A percentile compares a stretch with the other conserved stretches of the same genome.
Evolutionary conservation across 30 jellyfish, hydroid and myxozoan genomes (phyloP).

Genomic region (Cassiopea xamachana): DNA sequence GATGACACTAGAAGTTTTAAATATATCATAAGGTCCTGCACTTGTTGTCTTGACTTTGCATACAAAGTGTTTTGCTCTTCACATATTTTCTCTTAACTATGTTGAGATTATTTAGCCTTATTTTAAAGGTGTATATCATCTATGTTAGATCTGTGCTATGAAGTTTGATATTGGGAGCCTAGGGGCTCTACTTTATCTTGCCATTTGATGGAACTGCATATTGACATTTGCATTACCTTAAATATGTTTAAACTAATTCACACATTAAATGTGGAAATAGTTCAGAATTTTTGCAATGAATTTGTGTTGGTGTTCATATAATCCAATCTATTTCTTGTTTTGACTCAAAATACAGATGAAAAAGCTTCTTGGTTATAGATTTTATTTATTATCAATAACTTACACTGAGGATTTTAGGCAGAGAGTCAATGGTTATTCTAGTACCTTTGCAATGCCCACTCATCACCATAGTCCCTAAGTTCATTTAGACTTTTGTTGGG

Average conservation of each 20-base stretch:
- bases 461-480: too few relatives aligned
- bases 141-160: not conserved
- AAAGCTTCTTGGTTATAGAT: too few relatives aligned
- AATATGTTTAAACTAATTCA: not conserved
- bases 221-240: not conserved
- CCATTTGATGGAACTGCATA: not conserved
- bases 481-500: too few relatives aligned
- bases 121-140: not conserved
- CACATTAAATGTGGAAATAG: constrained; percentile 11
- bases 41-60: not conserved
- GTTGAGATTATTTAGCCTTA: not conserved
- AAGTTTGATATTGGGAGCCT: not conserved
- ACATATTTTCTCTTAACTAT: not conserved
- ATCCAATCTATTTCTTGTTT: not conserved
- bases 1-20: too few relatives aligned
- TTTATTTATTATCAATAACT: too few relatives aligned
- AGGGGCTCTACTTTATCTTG: not conserved
- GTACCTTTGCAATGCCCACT: too few relatives aligned
- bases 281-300: not conserved
- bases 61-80: not conserved
- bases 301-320: not conserved
- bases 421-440: too few relatives aligned
- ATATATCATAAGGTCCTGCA: too few relatives aligned
- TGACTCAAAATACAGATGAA: not conserved
- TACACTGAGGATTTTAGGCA: too few relatives aligned